A percentile compares a stretch with the other conserved stretches of the same genome.
These are phyloP conservation scores for Marmota monax DNA, from an alignment of 2,113 vertebrate species.

Conservation along the genomic window DNA sequence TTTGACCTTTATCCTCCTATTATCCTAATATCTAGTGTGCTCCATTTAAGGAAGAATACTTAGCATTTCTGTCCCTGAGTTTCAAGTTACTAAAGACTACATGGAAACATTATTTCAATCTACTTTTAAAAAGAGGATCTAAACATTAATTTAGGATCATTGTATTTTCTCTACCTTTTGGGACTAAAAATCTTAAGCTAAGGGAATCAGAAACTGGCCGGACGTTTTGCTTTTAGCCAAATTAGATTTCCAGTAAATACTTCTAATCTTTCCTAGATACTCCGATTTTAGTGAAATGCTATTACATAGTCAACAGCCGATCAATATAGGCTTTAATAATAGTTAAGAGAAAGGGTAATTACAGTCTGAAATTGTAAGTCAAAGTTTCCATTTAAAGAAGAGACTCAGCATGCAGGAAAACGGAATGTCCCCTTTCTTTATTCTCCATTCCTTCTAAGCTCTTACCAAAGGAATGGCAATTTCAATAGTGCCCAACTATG, in stretches of 20 bases:
- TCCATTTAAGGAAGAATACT: not conserved
- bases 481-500: not conserved
- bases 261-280: constrained; percentile 66
- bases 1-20: not conserved
- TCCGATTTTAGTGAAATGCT: constrained; percentile 71
- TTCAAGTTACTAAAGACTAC: not conserved
- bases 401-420: not conserved
- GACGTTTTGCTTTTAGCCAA: constrained; percentile 75
- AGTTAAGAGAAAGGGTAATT: constrained; percentile 72
- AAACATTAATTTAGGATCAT: not conserved
- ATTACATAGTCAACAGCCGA: constrained; percentile 48
- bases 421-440: not conserved
- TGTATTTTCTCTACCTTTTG: constrained; percentile 21
- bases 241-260: constrained; percentile 79
- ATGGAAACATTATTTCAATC: not conserved
- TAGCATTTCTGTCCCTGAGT: not conserved
- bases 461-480: not conserved
- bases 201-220: constrained; percentile 48
- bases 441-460: constrained; percentile 6
- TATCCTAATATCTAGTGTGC: not conserved
- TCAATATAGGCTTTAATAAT: constrained; percentile 72
- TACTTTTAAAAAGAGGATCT: not conserved
- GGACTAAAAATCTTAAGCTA: constrained; percentile 46
- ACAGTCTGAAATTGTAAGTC: constrained; percentile 53
- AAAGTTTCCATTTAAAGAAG: constrained; percentile 49